Conservation (phyloP, 2,797 vertebrate genomes). For the Cuculus canorus region DNA sequence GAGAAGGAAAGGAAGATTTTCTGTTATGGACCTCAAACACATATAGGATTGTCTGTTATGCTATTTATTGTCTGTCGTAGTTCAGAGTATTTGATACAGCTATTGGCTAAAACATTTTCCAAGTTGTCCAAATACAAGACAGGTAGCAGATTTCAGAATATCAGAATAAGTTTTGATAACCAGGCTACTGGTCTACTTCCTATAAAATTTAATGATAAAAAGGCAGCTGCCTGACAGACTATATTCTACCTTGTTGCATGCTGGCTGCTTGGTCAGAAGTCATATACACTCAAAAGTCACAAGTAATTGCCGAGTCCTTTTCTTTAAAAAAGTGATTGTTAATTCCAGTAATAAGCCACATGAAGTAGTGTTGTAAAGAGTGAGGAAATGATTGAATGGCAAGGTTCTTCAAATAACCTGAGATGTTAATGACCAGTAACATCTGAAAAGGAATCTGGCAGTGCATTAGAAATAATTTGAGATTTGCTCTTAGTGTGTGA, state of each 20-base stretch:
- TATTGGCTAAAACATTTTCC: neutral
- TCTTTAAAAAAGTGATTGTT: neutral
- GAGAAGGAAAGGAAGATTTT: neutral
- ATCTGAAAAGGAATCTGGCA: neutral
- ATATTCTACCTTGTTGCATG: neutral
- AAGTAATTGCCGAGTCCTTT: neutral
- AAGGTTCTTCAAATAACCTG: neutral
- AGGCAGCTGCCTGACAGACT: neutral
- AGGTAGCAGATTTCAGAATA: neutral
- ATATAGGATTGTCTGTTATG: neutral
- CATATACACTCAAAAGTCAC: neutral
- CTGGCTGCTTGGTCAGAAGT: neutral
- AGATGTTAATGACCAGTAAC: neutral
- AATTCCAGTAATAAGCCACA: neutral
- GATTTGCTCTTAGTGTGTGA: neutral
- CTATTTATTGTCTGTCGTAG: neutral
- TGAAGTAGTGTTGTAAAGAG: neutral
- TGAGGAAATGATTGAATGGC: neutral
- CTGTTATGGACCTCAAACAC: rapidly evolving
- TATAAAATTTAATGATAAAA: neutral
- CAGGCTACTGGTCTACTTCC: neutral
- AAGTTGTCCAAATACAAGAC: neutral
- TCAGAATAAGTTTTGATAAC: neutral
- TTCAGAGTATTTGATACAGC: rapidly evolving
- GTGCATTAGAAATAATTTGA: neutral